Evolutionary conservation across 1,140 invertebrate species (phyloP).

Genomic region (Conus ventricosus): DNA sequence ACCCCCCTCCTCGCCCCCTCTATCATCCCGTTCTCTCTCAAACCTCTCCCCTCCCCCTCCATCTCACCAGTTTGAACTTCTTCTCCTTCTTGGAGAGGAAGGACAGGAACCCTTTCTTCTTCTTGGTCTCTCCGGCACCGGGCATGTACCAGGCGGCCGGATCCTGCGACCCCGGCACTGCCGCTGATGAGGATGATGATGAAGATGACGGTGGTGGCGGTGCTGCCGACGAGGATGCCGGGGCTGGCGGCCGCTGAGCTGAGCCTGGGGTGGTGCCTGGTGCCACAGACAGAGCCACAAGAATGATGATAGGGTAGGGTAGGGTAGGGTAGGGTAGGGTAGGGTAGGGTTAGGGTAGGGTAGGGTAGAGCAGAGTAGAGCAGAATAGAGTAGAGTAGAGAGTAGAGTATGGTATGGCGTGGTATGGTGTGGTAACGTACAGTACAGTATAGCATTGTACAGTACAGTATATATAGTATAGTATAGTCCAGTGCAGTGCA

Average conservation of each 20-base stretch:
- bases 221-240: constrained; percentile 42
- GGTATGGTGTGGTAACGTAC: background rate
- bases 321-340: background rate
- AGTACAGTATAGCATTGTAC: constrained; percentile 31
- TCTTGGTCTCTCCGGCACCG: constrained; percentile 55
- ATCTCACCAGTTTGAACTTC: constrained; percentile 60
- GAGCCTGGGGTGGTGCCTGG: constrained; percentile 44
- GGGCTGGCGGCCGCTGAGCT: constrained; percentile 51
- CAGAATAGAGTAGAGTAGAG: background rate
- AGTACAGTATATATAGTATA: constrained; percentile 19
- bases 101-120: constrained; percentile 68
- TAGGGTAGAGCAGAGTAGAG: background rate
- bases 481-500: too few species aligned
- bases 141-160: constrained; percentile 55
- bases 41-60: too few species aligned
- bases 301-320: background rate
- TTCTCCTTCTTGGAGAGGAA: constrained; percentile 67
- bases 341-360: too few species aligned
- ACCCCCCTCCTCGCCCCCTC: too few species aligned
- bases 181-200: background rate
- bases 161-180: background rate
- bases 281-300: constrained; percentile 44
- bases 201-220: background rate
- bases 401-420: background rate
- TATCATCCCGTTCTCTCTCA: too few species aligned